phyloP scores from a whole-genome alignment of 2,888 invertebrate genomes.

The Noctua janthina region DNA sequence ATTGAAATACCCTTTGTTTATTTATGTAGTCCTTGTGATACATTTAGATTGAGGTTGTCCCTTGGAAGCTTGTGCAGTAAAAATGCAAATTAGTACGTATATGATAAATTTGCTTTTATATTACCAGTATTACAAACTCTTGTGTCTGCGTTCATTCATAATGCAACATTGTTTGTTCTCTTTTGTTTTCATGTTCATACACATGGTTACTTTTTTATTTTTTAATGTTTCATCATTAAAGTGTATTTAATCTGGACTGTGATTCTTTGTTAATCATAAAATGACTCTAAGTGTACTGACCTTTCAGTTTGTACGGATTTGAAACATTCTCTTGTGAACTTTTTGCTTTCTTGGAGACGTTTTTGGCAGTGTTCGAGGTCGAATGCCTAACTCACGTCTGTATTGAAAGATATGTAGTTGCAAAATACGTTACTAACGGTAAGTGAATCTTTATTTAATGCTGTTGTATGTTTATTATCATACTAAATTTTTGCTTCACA shows the following conservation, averaged over 20 bases:
- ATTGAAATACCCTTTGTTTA: constrained; percentile 39
- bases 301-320: constrained; percentile 75
- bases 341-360: constrained; percentile 83
- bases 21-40: constrained; percentile 25
- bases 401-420: constrained; percentile 86
- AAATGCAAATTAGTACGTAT: constrained; percentile 21
- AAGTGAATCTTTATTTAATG: constrained; percentile 59
- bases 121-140: constrained; percentile 1
- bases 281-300: constrained; percentile 25
- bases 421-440: constrained; percentile 84
- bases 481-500: constrained; percentile 34
- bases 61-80: constrained; percentile 13
- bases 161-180: constrained; percentile 1
- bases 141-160: background rate
- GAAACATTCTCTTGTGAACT: constrained; percentile 78
- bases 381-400: constrained; percentile 86
- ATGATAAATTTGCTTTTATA: constrained; percentile 3
- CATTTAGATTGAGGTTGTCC: constrained; percentile 32
- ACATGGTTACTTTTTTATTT: background rate
- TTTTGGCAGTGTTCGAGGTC: constrained; percentile 86
- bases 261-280: constrained; percentile 19
- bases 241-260: background rate
- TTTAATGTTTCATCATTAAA: constrained; percentile 7
- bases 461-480: constrained; percentile 28
- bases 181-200: background rate